Evolutionary conservation across 2,888 invertebrate species (phyloP).

Genomic region (Sphaerophoria rueppellii): DNA sequence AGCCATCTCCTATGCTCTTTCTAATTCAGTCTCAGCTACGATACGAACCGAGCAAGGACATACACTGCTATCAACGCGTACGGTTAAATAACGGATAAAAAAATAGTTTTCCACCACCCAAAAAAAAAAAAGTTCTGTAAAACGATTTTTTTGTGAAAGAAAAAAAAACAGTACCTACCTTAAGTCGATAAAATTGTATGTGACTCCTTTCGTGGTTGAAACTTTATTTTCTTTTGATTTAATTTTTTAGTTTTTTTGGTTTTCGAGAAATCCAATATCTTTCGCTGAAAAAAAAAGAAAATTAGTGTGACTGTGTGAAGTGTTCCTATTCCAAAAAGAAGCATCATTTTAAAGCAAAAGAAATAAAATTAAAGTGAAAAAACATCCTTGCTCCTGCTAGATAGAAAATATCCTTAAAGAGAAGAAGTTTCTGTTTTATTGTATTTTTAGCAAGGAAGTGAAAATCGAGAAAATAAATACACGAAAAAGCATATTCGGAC

Average conservation of each 20-base stretch:
- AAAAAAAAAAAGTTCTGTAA: neutral
- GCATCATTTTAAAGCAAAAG: neutral
- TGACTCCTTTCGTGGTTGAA: slow-evolving; percentile 45
- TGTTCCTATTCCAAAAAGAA: slow-evolving; percentile 59
- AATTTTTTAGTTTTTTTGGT: slow-evolving; percentile 17
- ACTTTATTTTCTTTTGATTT: slow-evolving; percentile 30
- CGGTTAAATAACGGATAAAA: slow-evolving; percentile 66
- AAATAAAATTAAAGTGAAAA: slow-evolving; percentile 52
- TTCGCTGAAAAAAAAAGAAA: slow-evolving; percentile 3
- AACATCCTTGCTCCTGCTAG: slow-evolving; percentile 58
- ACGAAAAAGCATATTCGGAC: slow-evolving; percentile 62
- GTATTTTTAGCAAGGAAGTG: slow-evolving; percentile 71
- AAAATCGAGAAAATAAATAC: slow-evolving; percentile 36
- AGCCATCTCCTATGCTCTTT: slow-evolving; percentile 75
- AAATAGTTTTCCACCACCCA: slow-evolving; percentile 44
- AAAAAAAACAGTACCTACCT: slow-evolving; percentile 44
- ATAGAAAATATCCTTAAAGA: slow-evolving; percentile 68
- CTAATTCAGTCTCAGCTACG: slow-evolving; percentile 77
- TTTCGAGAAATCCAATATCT: neutral
- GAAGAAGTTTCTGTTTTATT: slow-evolving; percentile 29
- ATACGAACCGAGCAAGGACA: slow-evolving; percentile 74
- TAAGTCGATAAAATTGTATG: slow-evolving; percentile 25
- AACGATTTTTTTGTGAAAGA: slow-evolving; percentile 20
- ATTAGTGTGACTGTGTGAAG: slow-evolving; percentile 68
- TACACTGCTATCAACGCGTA: slow-evolving; percentile 62